Evolutionary conservation across 2,888 invertebrate species (phyloP).

Genomic region (Drosophila melanocephala): DNA sequence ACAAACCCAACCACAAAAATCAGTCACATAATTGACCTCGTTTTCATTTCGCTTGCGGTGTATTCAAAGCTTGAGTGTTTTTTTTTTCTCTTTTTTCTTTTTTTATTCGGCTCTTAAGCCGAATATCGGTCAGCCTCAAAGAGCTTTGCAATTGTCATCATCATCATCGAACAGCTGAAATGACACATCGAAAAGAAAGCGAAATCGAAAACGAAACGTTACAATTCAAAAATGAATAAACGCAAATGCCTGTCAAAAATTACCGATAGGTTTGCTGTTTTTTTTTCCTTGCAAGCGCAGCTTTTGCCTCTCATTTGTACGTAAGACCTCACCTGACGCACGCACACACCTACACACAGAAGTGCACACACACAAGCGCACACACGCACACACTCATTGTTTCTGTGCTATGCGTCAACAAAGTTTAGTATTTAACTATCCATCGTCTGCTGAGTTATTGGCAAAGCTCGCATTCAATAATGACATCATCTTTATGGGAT

Average conservation of each 20-base stretch:
- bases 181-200: slow-evolving; percentile 69
- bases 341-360: neutral
- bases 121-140: slow-evolving; percentile 55
- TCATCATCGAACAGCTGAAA: slow-evolving; percentile 50
- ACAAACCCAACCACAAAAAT: slow-evolving; percentile 37
- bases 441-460: slow-evolving; percentile 60
- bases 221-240: slow-evolving; percentile 53
- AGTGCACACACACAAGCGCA: neutral
- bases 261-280: slow-evolving; percentile 14
- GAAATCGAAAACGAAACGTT: slow-evolving; percentile 55
- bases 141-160: slow-evolving; percentile 65
- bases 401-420: slow-evolving; percentile 52
- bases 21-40: slow-evolving; percentile 70
- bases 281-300: slow-evolving; percentile 16
- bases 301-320: slow-evolving; percentile 28
- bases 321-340: slow-evolving; percentile 24
- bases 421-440: slow-evolving; percentile 48
- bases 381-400: slow-evolving; percentile 9
- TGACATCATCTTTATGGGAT: slow-evolving; percentile 46
- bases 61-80: slow-evolving; percentile 40
- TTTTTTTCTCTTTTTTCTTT: slow-evolving; percentile 20
- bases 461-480: slow-evolving; percentile 49
- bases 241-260: slow-evolving; percentile 28
- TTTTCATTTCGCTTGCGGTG: slow-evolving; percentile 44
- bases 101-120: slow-evolving; percentile 20